Base-by-base conservation (phyloP, 1,140 invertebrate genomes). In the Nixonia krombeini region DNA sequence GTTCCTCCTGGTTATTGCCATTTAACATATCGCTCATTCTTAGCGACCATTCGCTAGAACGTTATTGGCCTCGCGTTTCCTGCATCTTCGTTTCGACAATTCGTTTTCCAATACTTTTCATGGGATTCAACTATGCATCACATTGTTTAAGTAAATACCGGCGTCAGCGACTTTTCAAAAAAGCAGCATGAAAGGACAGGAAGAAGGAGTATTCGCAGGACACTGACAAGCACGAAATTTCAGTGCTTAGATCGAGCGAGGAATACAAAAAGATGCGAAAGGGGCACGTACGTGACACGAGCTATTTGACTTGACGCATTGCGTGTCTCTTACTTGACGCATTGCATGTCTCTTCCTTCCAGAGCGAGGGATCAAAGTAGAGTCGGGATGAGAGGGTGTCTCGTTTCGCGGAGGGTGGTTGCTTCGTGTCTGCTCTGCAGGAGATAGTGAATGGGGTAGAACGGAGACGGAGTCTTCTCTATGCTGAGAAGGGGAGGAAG, bases 221-320 rank as follows among this genome's bases (percentile, higher is more conserved):
- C 44, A 62, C 31, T 51, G 50, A 44, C 15, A 35, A 15, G 41
- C 41, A 18, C 12, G 33, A 17, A 23, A 28, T 58, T 66, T 58
- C 55, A 50, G 45, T 50, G 55, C 45, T 50, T 45, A 50, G 10
- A n/a, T 45, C 18, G 8, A 46, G 35, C 38, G 33, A 38, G 37
- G 56, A 59, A 17, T 21, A 28, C n/a, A 61, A 55, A 58, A 35
- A 46, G 46, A 61, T 40, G 42, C 41, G 28, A 62, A 63, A 69
- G 55, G 26, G 62, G 46, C 67, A 53, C 67, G 61, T 65, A 70
- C 61, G 57, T 62, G 61, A 57, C 62, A 58, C 52, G 49, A 62
- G 61, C 62, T 65, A 65, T 70, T 66, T 65, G 57, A 63, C 68
- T 70, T 65, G 61, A 70, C 58, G 61, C 67, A 65, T 70, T 70